phyloP scores from a whole-genome alignment of 2,797 vertebrate species.

The Gallirallus australis region DNA sequence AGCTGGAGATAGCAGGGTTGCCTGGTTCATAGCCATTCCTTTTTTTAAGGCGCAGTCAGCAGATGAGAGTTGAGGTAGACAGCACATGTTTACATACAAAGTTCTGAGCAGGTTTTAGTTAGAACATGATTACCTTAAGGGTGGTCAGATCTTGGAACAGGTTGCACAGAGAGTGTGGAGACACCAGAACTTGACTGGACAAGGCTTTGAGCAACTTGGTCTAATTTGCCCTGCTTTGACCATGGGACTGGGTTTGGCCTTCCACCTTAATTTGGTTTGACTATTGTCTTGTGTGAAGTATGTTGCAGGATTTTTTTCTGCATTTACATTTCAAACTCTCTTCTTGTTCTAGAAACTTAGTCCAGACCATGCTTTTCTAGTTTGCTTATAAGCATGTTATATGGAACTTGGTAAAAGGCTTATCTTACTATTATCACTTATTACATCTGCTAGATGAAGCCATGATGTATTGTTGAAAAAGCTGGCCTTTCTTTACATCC shows the following conservation, averaged over 20 bases:
- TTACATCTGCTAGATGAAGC: background rate
- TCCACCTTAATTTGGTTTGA: background rate
- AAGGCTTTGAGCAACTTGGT: background rate
- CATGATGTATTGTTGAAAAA: background rate
- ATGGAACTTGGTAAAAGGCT: background rate
- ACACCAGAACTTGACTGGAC: background rate
- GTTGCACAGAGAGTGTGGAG: background rate
- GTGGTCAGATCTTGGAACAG: background rate
- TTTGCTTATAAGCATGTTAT: background rate
- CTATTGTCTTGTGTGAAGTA: background rate
- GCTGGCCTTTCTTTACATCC: background rate
- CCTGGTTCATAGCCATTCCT: background rate
- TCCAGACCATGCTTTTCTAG: background rate
- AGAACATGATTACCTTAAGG: rapidly evolving
- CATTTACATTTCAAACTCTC: background rate
- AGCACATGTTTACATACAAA: background rate
- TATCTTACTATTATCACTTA: background rate
- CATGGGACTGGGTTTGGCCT: background rate
- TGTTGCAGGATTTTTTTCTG: background rate
- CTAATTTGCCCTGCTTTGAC: background rate
- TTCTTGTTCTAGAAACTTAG: background rate
- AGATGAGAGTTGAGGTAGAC: background rate
- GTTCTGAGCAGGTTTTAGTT: background rate
- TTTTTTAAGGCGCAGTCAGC: background rate
- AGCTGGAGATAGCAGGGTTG: background rate